Base-by-base conservation (phyloP, 1,140 invertebrate species). In the Amyelois transitella region DNA sequence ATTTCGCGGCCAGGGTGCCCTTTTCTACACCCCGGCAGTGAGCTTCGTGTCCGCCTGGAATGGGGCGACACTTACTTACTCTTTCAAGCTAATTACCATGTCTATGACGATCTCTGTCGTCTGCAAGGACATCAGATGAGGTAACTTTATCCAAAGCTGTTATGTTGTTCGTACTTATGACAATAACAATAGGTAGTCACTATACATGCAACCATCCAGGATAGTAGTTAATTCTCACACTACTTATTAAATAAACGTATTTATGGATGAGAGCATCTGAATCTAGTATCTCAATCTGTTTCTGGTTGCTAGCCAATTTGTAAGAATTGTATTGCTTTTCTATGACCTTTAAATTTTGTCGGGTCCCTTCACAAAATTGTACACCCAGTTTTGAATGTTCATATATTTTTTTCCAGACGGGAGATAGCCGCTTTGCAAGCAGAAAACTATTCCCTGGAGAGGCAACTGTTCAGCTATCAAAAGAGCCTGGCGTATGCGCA, bases 51-150 rank as follows among this genome's bases (percentile, higher is more conserved):
- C 7, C 93, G 96, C 62, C 91, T 97, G 0, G 95, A 97, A 76
- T 96, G 95, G 95, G 92, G 94, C 63, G 95, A 96, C 74, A 95
- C 94, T 28, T 94, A 96, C 64, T 88, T 96, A 43, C 90, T 97
- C 6, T 95, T 96, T 81, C 94, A 95, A 76, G 94, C 95, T 43
- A 95, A 94, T 45, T 97, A 96, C 79, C 94, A 96, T 85, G 94
- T 95, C 70, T 95, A 96, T 75, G 96, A 97, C 81, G 95, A 96
- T 79, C 92, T 96, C 18, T 93, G 92, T 58, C 90, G 95, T 54
- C 89, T 95, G 52, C 96, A 97, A 79, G 95, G 95, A 79, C 94
- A 95, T 73, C 95, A 97, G 82, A 96, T 96, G 95, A 93, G 94
- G 88, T 89, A 59, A 48, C 10, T 21, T 48, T 48, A 32, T 10